Conservation (phyloP, 2,888 invertebrate species). For the Thecocarcelia acutangulata region DNA sequence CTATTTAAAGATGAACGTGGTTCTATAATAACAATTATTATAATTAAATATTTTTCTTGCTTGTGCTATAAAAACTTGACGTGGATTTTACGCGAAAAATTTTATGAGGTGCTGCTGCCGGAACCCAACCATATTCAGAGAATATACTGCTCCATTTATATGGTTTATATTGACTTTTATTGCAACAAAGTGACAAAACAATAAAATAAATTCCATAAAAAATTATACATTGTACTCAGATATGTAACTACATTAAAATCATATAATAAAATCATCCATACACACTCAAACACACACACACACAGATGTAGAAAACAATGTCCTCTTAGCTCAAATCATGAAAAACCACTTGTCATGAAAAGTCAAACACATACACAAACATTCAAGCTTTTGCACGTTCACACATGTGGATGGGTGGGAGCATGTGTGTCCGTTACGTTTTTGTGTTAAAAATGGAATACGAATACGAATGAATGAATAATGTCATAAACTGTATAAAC, state of each 20-base stretch:
- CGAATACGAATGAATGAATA: conserved; percentile 53
- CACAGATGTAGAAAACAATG: background rate
- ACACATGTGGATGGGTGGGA: background rate
- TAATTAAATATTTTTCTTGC: too few species aligned
- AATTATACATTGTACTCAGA: background rate
- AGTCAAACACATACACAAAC: conserved; percentile 4
- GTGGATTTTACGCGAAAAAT: background rate
- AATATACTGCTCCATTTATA: conserved; percentile 11
- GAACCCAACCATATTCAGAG: background rate
- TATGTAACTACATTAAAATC: conserved; percentile 5
- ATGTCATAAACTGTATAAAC: conserved; percentile 48
- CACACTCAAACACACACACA: background rate
- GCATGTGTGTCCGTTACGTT: conserved; percentile 2
- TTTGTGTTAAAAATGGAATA: conserved; percentile 26
- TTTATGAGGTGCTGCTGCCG: background rate
- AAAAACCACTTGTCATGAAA: conserved; percentile 62
- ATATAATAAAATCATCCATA: conserved; percentile 27
- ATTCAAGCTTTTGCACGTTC: background rate
- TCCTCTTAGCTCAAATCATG: conserved; percentile 55
- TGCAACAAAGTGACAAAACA: conserved; percentile 44
- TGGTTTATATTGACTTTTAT: conserved; percentile 34
- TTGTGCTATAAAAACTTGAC: background rate
- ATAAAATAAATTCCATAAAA: conserved; percentile 40
- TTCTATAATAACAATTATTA: too few species aligned
- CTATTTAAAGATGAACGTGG: too few species aligned